Evolutionary conservation across 2,113 vertebrate species (phyloP), one percentile per base, ranked within the genome.

Genomic region (Gadus macrocephalus): DNA sequence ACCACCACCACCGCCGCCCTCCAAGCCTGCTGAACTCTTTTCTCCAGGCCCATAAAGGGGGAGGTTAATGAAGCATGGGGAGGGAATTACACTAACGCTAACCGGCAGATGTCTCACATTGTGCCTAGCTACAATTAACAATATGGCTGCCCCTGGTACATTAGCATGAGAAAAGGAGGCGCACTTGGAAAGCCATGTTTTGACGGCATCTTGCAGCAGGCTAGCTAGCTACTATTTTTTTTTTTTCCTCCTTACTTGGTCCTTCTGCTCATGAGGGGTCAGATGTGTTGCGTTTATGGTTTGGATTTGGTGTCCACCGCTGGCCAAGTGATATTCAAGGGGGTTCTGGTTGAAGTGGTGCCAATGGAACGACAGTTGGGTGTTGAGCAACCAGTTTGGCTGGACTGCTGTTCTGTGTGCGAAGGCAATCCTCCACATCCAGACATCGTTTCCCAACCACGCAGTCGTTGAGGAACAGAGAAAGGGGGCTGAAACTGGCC

Each of bases 51-150:
- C 80, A 89, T 89, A 92, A 94, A 94, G 93, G 92, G 91, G 87
- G 92, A 89, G 89, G 89, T 93, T 92, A 93, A 93, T 87, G 91
- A 95, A 95, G 92, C 94, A 92, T 93, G 91, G 90, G 92, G 91
- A 93, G 92, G 89, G 92, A 91, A 92, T 93, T 93, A 90, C 91
- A 90, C 91, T 90, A 91, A 91, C 87, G 89, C 86, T 91, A 89
- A 89, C 88, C 83, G 89, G 91, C 92, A 93, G 92, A 92, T 93
- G 91, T 92, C 91, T 87, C 82, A 86, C 87, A 91, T 92, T 92
- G 90, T 92, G 87, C 87, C 70, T 28, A 73, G 85, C 87, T 87
- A 90, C 91, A 92, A 91, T 91, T 91, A 91, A 91, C 88, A 92
- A 91, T 92, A 91, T 93, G 90, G 91, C 87, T 68, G 87, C 85